phyloP scores from a whole-genome alignment of 2,797 vertebrate species.

The Tokudaia tokunoshimensis region DNA sequence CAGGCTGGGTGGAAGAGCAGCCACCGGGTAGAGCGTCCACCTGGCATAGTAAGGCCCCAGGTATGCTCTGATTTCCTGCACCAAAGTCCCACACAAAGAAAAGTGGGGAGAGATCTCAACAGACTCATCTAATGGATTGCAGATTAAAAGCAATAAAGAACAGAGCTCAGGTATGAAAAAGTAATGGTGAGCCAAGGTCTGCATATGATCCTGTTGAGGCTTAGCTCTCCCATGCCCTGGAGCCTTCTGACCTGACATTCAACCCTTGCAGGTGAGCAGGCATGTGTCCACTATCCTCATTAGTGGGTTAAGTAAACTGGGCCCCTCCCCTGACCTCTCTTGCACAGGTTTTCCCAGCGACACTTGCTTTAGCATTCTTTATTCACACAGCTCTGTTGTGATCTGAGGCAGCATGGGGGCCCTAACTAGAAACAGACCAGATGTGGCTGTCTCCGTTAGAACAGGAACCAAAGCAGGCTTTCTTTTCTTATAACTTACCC shows the following conservation, averaged over 20 bases:
- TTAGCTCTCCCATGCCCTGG: neutral
- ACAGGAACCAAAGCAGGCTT: neutral
- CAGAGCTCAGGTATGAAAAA: neutral
- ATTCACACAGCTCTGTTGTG: neutral
- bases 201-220: neutral
- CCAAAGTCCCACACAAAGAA: neutral
- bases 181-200: neutral
- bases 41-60: neutral
- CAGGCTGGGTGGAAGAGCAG: neutral
- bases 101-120: neutral
- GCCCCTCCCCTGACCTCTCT: neutral
- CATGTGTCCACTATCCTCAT: rapidly evolving
- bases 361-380: neutral
- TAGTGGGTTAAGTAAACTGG: neutral
- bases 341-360: neutral
- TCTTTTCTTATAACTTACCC: neutral
- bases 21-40: too few relatives aligned
- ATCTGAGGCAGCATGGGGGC: neutral
- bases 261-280: too few relatives aligned
- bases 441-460: neutral
- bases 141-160: neutral
- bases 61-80: neutral
- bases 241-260: too few relatives aligned
- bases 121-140: neutral
- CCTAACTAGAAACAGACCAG: neutral